Conservation (phyloP, 2,113 vertebrate genomes). For the Zapus hudsonius region DNA sequence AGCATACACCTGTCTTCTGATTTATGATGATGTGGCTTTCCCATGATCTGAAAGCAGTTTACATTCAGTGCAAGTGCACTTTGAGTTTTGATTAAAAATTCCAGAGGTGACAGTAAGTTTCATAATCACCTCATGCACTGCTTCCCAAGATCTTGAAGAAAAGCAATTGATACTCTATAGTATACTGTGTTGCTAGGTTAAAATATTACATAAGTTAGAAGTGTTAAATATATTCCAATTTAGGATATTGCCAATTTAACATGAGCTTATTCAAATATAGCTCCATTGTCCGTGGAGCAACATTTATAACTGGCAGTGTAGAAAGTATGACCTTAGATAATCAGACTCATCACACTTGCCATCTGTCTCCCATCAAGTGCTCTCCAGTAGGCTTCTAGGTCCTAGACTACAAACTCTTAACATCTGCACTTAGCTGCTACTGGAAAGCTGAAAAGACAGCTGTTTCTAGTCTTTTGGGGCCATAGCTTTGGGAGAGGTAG, state of each 20-base stretch:
- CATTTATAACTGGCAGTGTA: background rate
- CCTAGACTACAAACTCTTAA: background rate
- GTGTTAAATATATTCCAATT: too few relatives aligned
- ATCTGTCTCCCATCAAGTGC: background rate
- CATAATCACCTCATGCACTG: background rate
- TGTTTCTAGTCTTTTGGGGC: background rate
- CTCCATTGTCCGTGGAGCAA: too few relatives aligned
- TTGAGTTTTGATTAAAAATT: background rate
- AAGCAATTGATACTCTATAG: background rate
- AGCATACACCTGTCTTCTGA: background rate
- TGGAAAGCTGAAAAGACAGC: background rate
- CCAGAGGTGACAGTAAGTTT: background rate
- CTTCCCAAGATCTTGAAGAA: background rate
- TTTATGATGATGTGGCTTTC: background rate
- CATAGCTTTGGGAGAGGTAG: too few relatives aligned
- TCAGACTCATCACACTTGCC: background rate
- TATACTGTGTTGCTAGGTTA: background rate
- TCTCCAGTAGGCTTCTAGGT: fast-evolving
- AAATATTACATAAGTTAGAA: fast-evolving
- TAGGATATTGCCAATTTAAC: too few relatives aligned
- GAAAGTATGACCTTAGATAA: background rate
- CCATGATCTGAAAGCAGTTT: background rate
- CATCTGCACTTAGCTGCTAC: background rate
- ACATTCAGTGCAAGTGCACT: too few relatives aligned
- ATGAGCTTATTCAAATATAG: background rate